Evolutionary conservation across 2,888 invertebrate species (phyloP).

Genomic region (Heliothis peltigera): DNA sequence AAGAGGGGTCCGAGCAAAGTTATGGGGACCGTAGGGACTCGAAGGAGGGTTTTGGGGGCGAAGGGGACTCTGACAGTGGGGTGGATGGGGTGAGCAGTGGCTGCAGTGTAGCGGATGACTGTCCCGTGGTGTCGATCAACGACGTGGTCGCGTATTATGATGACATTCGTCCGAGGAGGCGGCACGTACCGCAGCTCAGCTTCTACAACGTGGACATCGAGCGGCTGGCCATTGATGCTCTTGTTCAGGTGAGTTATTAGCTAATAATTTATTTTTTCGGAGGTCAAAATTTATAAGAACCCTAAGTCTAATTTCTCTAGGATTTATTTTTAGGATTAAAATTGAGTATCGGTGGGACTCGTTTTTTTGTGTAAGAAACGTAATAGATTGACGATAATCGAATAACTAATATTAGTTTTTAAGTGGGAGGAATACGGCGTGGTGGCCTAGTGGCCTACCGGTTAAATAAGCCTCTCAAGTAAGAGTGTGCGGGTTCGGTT

Average conservation of each 20-base stretch:
- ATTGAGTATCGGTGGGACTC: too few relatives aligned
- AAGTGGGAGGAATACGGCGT: too few relatives aligned
- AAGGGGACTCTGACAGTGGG: constrained; percentile 88
- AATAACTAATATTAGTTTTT: too few relatives aligned
- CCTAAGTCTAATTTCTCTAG: background rate
- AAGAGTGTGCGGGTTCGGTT: too few relatives aligned
- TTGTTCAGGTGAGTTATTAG: constrained; percentile 79
- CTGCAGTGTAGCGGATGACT: constrained; percentile 90
- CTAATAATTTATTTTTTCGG: background rate
- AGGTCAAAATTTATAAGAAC: background rate
- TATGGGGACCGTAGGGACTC: constrained; percentile 85
- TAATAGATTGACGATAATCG: too few relatives aligned
- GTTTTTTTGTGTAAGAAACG: too few relatives aligned
- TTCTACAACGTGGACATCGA: constrained; percentile 86
- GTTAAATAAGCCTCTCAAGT: too few relatives aligned
- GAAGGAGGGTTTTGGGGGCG: constrained; percentile 84
- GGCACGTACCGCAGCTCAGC: constrained; percentile 84
- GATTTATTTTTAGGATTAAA: too few relatives aligned
- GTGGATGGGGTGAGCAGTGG: constrained; percentile 90
- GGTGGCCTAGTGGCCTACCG: too few relatives aligned
- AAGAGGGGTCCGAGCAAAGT: constrained; percentile 85
- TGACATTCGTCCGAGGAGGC: constrained; percentile 82
- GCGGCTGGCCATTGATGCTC: constrained; percentile 82
- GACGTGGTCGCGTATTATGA: constrained; percentile 88
- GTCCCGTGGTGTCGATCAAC: constrained; percentile 88